Conservation (phyloP, 2,113 vertebrate genomes). For the Mesoclemmys tuberculata region DNA sequence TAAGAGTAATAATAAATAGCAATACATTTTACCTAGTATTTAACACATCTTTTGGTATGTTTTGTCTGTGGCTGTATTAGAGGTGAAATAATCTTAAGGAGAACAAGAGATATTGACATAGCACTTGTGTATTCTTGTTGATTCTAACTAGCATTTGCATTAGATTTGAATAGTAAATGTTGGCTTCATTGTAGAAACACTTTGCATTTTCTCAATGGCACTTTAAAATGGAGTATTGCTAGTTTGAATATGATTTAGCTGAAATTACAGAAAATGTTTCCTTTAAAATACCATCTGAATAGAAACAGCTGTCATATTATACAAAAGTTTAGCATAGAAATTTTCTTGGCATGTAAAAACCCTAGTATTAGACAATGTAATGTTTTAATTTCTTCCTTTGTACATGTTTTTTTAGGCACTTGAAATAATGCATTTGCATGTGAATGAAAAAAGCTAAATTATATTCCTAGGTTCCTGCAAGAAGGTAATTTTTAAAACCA, state of each 20-base stretch:
- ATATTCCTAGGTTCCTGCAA: conserved; percentile 60
- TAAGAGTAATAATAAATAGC: conserved; percentile 17
- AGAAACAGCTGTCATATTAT: conserved; percentile 76
- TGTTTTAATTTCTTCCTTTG: conserved; percentile 76
- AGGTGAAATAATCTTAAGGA: conserved; percentile 59
- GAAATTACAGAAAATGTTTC: conserved; percentile 67
- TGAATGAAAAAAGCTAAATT: conserved; percentile 73
- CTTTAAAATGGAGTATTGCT: conserved; percentile 59
- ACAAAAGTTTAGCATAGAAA: conserved; percentile 53
- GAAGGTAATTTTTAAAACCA: conserved; percentile 57
- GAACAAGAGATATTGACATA: neutral
- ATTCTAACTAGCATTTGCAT: conserved; percentile 64
- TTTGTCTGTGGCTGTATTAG: conserved; percentile 32
- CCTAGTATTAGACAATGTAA: conserved; percentile 65
- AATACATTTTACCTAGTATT: conserved; percentile 47
- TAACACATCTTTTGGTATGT: conserved; percentile 46
- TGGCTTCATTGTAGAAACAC: conserved; percentile 51
- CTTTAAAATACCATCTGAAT: conserved; percentile 68
- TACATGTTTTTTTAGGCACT: conserved; percentile 68
- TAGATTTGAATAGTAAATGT: conserved; percentile 58
- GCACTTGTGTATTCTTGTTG: conserved; percentile 46
- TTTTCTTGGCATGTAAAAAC: conserved; percentile 66
- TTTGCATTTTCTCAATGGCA: conserved; percentile 65
- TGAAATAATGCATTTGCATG: conserved; percentile 74
- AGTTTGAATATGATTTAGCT: conserved; percentile 70